These are phyloP conservation scores for Bovichtus diacanthus DNA, from an alignment of 2,797 vertebrate genomes.

Conservation along the genomic window DNA sequence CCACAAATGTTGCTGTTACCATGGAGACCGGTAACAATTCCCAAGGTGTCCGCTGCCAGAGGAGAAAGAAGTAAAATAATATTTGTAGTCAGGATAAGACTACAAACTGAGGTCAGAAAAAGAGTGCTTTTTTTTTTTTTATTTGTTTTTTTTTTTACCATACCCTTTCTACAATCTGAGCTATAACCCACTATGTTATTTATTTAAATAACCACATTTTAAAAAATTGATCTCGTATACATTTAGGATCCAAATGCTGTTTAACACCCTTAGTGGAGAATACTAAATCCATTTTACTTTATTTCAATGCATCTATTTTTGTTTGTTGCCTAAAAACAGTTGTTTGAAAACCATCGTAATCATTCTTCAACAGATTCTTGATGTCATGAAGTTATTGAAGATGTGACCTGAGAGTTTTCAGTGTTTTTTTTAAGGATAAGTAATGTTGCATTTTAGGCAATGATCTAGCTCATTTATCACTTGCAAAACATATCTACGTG, in stretches of 20 bases:
- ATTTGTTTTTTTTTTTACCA: background rate
- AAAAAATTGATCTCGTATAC: too few relatives aligned
- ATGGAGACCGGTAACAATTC: background rate
- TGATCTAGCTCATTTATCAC: too few relatives aligned
- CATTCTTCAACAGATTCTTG: background rate
- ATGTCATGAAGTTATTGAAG: background rate
- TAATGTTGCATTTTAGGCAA: background rate
- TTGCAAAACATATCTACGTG: background rate
- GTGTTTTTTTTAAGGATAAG: background rate
- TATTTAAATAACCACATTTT: too few relatives aligned
- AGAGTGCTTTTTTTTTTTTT: background rate
- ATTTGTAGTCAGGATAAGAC: background rate
- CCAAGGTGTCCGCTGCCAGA: too few relatives aligned
- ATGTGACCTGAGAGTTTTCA: background rate
- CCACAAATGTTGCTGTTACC: conserved; percentile 14
- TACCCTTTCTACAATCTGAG: too few relatives aligned
- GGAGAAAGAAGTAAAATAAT: background rate
- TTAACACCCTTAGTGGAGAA: background rate
- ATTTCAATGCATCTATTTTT: background rate
- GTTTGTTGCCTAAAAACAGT: background rate
- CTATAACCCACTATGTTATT: background rate
- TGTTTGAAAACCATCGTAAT: background rate
- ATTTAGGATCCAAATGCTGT: background rate
- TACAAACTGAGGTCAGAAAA: background rate
- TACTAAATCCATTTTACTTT: background rate